A percentile compares a stretch with the other conserved stretches of the same genome.
Conservation (phyloP, 2,113 vertebrate genomes). For the Salvator merianae region DNA sequence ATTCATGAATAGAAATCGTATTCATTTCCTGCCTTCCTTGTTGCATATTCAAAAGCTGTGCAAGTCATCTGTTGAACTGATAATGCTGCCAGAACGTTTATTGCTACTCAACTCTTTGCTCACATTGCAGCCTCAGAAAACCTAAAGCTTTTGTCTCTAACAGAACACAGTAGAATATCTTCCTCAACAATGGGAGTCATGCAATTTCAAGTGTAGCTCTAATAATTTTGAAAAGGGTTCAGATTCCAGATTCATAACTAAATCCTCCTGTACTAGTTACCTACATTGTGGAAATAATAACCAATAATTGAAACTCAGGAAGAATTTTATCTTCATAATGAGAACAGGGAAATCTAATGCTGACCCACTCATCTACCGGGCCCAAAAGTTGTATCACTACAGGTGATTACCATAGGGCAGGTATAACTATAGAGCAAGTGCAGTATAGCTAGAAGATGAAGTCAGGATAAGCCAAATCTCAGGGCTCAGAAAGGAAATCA, state of each 20-base stretch:
- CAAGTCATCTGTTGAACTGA: conserved; percentile 2
- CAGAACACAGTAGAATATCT: background rate
- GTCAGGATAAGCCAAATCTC: too few relatives aligned
- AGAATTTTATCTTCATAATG: background rate
- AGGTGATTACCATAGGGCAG: background rate
- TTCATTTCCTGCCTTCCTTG: conserved; percentile 10
- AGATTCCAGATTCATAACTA: too few relatives aligned
- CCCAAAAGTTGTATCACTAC: background rate
- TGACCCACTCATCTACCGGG: too few relatives aligned
- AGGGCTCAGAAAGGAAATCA: too few relatives aligned
- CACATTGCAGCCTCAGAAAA: background rate
- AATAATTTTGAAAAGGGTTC: background rate
- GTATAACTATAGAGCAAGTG: background rate
- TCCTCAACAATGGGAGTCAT: background rate
- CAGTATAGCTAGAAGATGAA: background rate
- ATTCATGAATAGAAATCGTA: conserved; percentile 24
- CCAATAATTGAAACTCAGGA: too few relatives aligned
- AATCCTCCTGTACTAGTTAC: background rate
- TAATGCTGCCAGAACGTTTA: background rate
- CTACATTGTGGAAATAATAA: background rate
- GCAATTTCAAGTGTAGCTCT: background rate
- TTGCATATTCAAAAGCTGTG: conserved; percentile 12
- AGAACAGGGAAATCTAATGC: background rate
- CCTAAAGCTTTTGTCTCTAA: background rate
- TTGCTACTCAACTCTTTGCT: background rate